These are phyloP conservation scores for Thymallus thymallus DNA, from an alignment of 2,113 vertebrate genomes.

Conservation along the genomic window DNA sequence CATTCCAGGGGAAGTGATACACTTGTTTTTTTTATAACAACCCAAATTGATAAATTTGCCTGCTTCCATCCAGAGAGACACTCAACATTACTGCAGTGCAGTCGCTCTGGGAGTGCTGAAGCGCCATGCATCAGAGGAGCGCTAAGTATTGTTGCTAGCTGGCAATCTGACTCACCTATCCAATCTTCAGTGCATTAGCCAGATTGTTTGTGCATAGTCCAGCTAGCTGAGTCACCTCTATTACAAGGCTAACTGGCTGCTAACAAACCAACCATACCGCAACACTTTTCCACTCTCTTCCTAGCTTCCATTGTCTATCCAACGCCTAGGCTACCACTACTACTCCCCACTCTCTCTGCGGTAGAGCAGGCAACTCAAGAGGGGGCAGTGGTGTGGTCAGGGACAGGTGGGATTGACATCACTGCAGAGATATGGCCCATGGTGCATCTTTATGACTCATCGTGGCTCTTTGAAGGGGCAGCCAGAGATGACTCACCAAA, in stretches of 20 bases:
- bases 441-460: conserved; percentile 24
- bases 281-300: neutral
- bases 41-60: conserved; percentile 1
- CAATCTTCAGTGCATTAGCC: conserved; percentile 36
- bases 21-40: neutral
- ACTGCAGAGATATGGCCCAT: conserved; percentile 9
- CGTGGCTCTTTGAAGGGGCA: conserved; percentile 11
- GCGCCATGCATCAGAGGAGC: conserved; percentile 46
- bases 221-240: neutral
- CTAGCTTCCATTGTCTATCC: neutral
- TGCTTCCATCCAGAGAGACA: conserved; percentile 17
- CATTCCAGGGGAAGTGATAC: neutral
- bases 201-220: neutral
- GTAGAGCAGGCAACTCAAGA: neutral
- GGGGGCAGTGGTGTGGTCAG: neutral
- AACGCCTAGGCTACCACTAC: neutral
- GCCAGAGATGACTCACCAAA: conserved; percentile 13
- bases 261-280: neutral
- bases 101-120: conserved; percentile 37
- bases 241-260: neutral
- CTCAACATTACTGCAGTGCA: conserved; percentile 40
- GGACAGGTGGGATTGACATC: neutral
- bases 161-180: conserved; percentile 53
- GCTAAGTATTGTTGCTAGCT: neutral
- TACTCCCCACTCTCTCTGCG: too few species aligned